Conservation (phyloP, 2,113 vertebrate species). For the Caranx ignobilis region DNA sequence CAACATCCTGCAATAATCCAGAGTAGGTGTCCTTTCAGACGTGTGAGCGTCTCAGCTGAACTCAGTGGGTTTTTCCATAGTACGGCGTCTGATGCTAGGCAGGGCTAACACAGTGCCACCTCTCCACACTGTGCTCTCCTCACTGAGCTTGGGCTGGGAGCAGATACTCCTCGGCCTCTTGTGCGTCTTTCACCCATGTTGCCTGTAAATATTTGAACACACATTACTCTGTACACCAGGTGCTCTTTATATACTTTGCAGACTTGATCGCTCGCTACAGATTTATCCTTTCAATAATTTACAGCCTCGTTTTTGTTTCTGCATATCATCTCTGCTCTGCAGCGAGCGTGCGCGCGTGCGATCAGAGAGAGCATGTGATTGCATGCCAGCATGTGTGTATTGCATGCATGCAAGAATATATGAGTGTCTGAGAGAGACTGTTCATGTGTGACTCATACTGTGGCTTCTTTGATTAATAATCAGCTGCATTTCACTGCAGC, state of each 20-base stretch:
- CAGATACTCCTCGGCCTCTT: constrained; percentile 42
- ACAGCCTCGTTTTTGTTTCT: neutral
- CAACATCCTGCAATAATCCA: constrained; percentile 49
- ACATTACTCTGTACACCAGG: constrained; percentile 50
- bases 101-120: constrained; percentile 27
- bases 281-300: constrained; percentile 28
- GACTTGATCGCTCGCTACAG: constrained; percentile 29
- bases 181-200: constrained; percentile 48
- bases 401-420: constrained; percentile 30
- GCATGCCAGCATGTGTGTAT: constrained; percentile 33
- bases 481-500: constrained; percentile 42
- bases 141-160: constrained; percentile 14
- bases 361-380: constrained; percentile 34
- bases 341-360: neutral
- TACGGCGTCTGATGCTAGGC: neutral
- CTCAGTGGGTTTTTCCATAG: neutral
- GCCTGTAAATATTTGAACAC: constrained; percentile 68
- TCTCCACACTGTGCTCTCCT: constrained; percentile 9
- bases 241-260: constrained; percentile 59
- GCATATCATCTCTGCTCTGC: constrained; percentile 42
- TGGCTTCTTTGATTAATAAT: constrained; percentile 45
- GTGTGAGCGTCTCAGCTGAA: neutral
- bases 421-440: neutral
- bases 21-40: constrained; percentile 3
- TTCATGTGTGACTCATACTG: constrained; percentile 29